These are phyloP conservation scores for Mus spretus DNA, from an alignment of 2,797 vertebrate genomes.

Conservation along the genomic window DNA sequence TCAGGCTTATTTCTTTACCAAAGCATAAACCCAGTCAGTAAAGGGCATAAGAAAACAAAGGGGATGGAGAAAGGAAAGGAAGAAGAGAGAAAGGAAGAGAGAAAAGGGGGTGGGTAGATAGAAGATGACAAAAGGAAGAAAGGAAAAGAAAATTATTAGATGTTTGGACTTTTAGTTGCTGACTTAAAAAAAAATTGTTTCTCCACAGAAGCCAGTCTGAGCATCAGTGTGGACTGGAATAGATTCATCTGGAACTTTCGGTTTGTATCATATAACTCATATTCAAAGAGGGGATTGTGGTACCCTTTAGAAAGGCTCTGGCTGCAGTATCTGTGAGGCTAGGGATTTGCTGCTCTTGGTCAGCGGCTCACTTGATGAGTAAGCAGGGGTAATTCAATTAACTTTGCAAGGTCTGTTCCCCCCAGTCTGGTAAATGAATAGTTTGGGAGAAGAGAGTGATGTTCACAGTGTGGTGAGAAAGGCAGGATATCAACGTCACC, in stretches of 20 bases:
- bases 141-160: neutral
- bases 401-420: neutral
- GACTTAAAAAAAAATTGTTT: constrained; percentile 34
- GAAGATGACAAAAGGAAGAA: no score
- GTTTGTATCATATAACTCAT: constrained; percentile 66
- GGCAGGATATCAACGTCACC: neutral
- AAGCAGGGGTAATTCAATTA: constrained; percentile 70
- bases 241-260: constrained; percentile 63
- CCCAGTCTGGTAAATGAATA: constrained; percentile 38
- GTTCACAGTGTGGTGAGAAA: neutral
- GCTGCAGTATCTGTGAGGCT: constrained; percentile 65
- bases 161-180: neutral
- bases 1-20: neutral
- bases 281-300: constrained; percentile 62
- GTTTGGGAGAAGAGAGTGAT: constrained; percentile 1
- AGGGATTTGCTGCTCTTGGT: constrained; percentile 32
- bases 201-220: constrained; percentile 8
- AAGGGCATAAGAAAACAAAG: neutral
- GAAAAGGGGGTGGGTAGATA: no score
- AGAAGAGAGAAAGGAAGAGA: no score
- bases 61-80: neutral
- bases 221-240: constrained; percentile 45
- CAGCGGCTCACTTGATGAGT: constrained; percentile 67
- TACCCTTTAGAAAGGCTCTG: constrained; percentile 58
- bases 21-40: neutral